Conservation (phyloP, 1,140 invertebrate species). For the Globodera rostochiensis region DNA sequence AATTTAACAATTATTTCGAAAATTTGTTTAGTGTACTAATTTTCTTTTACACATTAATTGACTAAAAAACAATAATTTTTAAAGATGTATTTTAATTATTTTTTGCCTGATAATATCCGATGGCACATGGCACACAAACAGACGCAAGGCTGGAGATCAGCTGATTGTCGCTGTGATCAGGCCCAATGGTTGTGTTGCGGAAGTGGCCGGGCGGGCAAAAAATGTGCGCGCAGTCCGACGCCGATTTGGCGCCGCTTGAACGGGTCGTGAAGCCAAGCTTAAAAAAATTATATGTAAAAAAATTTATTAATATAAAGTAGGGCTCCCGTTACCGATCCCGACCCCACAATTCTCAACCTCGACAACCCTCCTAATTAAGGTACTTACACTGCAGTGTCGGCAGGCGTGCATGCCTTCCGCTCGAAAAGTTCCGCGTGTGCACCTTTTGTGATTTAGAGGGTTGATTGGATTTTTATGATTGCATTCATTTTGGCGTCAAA, state of each 20-base stretch:
- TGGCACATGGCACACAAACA: slow-evolving; percentile 21
- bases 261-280: slow-evolving; percentile 30
- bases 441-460: background rate
- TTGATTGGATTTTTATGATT: background rate
- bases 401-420: slow-evolving; percentile 15
- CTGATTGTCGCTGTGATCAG: slow-evolving; percentile 12
- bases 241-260: background rate
- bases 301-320: background rate
- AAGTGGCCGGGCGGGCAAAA: slow-evolving; percentile 32
- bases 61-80: background rate
- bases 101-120: slow-evolving; percentile 33
- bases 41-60: background rate
- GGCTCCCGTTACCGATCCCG: no score
- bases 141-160: background rate
- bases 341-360: no score
- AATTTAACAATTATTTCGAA: background rate
- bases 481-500: no score
- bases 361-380: background rate
- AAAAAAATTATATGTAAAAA: slow-evolving; percentile 22
- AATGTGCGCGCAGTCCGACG: slow-evolving; percentile 23
- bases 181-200: background rate
- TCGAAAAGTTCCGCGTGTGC: slow-evolving; percentile 6
- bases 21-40: background rate
- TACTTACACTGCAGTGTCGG: slow-evolving; percentile 13
- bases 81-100: background rate